Percentiles rank a stretch among this genome's conserved stretches.
Evolutionary conservation across 2,113 vertebrate species (phyloP).

Genomic region (Odontophorus gujanensis): DNA sequence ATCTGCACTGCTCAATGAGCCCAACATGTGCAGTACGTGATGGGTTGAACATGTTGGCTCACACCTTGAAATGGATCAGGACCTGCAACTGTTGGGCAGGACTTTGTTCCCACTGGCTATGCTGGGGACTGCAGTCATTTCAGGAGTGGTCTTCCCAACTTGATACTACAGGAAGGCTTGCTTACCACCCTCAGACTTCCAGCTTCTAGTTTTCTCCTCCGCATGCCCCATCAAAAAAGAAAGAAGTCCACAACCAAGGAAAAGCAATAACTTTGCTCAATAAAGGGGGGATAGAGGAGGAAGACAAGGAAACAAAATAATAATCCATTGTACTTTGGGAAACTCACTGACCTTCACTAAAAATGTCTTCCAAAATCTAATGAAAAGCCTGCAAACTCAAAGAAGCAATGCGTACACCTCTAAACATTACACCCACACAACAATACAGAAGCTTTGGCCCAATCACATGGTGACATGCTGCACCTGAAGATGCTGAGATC

Average conservation of each 20-base stretch:
- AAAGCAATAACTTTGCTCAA: not conserved
- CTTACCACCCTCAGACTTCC: not conserved
- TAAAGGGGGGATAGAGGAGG: not conserved
- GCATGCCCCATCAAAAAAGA: not conserved
- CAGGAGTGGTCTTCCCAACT: not conserved
- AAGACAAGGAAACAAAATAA: not conserved
- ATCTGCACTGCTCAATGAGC: not conserved
- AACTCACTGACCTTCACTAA: not conserved
- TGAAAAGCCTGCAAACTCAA: not conserved
- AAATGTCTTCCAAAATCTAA: not conserved
- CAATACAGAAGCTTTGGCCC: not conserved
- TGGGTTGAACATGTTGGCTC: accelerated
- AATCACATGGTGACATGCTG: not conserved
- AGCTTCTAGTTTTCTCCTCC: not conserved
- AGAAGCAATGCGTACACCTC: not conserved
- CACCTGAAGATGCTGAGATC: not conserved
- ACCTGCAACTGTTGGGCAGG: not conserved
- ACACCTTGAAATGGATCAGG: not conserved
- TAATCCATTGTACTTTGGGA: not conserved
- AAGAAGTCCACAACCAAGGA: not conserved
- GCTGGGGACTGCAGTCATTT: not conserved
- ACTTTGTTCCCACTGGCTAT: not conserved
- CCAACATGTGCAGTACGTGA: not conserved
- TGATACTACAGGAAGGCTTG: not conserved
- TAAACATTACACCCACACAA: not conserved